Conservation (phyloP, 2,797 vertebrate species). For the Protonibea diacanthus region DNA sequence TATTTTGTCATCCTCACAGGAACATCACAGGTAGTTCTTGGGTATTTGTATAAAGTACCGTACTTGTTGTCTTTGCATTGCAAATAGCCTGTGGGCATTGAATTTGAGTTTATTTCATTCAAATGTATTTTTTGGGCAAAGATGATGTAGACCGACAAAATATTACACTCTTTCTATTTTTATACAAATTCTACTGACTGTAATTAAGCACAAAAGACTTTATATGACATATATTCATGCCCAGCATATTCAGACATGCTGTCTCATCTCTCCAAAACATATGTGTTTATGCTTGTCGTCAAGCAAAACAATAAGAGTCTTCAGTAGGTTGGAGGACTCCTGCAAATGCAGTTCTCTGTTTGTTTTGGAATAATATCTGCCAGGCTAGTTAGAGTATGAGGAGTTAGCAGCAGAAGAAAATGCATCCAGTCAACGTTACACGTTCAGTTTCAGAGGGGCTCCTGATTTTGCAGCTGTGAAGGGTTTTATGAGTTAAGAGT, state of each 20-base stretch:
- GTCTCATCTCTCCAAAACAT: not conserved
- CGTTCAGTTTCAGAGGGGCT: slow-evolving; percentile 41
- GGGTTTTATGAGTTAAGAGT: slow-evolving; percentile 57
- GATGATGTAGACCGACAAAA: not conserved
- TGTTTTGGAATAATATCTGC: slow-evolving; percentile 28
- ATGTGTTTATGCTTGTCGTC: slow-evolving; percentile 4
- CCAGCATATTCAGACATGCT: not conserved
- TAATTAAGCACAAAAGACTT: slow-evolving; percentile 15
- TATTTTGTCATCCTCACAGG: not conserved
- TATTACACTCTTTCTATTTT: not conserved
- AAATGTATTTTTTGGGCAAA: not conserved
- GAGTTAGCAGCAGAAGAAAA: slow-evolving; percentile 32
- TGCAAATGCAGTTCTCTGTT: slow-evolving; percentile 10
- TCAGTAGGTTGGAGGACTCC: slow-evolving; percentile 20
- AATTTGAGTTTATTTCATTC: not conserved
- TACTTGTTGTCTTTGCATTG: slow-evolving; percentile 55
- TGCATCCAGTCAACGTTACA: slow-evolving; percentile 29
- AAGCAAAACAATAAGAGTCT: slow-evolving; percentile 2
- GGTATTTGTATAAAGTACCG: slow-evolving; percentile 55
- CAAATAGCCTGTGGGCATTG: slow-evolving; percentile 39
- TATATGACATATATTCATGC: not conserved
- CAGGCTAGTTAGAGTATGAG: slow-evolving; percentile 15
- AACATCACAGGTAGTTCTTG: slow-evolving; percentile 4
- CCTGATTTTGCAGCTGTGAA: slow-evolving; percentile 52
- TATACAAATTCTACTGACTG: not conserved